Evolutionary conservation across 2,888 invertebrate genomes (phyloP), one percentile per base, ranked within the genome.

Genomic region (Hedychridium roseum): DNA sequence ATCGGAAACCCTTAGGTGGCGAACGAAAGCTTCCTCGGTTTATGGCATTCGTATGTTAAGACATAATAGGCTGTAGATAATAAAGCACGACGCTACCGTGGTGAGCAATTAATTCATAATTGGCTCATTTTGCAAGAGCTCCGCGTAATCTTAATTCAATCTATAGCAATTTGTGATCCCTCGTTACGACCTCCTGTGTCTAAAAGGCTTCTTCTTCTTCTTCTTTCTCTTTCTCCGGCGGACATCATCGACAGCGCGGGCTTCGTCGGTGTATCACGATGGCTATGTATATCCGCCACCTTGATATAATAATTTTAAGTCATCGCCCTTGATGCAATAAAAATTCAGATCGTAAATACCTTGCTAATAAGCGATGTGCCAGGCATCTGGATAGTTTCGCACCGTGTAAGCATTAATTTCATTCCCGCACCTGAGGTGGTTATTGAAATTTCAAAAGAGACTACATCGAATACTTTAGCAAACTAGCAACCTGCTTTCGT

Each of bases 111-210:
- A 77, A 78, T 76, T 76, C 69, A 73, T 77, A 77, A 78, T 78
- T 77, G 76, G 75, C 74, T 71, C 72, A 74, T 75, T 75, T 70
- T 55, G 67, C 71, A 64, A 66, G 66, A 71, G 70, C 46, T 55
- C 64, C 59, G 57, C 64, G 64, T 71, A 76, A 78, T 78, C 78
- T 78, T 76, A 77, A 77, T 78, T 78, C 72, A 77, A 78, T 78
- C 76, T 77, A 77, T 75, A 73, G 74, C 74, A 71, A 68, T 74
- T 73, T 57, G 64, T 60, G 67, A 67, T 65, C 67, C 70, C 70
- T 74, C 70, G 68, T 75, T 72, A 71, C 64, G 53, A 64, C 57
- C 53, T 57, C 59, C 64, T 42, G 55, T 57, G 49, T 59, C 64
- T 63, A 59, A 66, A 59, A 56, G 52, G 44, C 58, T 56, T 53